Base-by-base conservation (phyloP, 2,113 vertebrate species). In the Semnornis frantzii region DNA sequence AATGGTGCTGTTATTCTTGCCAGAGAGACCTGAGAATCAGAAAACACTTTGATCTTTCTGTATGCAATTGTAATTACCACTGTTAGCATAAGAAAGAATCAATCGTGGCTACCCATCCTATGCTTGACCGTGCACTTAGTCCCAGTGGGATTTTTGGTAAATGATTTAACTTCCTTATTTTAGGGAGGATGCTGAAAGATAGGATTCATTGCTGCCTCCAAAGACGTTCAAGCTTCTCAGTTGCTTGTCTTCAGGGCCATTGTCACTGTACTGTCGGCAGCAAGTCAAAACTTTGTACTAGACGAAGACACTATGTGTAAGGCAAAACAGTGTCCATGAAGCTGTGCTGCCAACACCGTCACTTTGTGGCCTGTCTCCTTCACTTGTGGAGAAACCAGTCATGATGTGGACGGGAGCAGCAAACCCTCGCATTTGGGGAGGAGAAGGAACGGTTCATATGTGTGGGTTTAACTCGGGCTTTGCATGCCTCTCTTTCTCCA, bases 41-140 rank as follows among this genome's bases (percentile, higher is more conserved):
- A 58, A 86, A 87, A 69, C 70, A 65, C 88, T 94, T 81, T 88
- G 80, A 88, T 91, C 72, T 72, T 69, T 79, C 73, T 62, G 71
- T 33, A 21, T 66, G 85, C 55, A 55, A 18, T 55, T 74, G 44
- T 46, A 90, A 75, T 62, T 70, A 72, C 37, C 9, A 2, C 44
- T 28, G 62, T 37, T 81, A 15, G 6, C 24, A 1, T 16, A 65
- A 81, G 18, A 48, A 58, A 82, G 44, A 82, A 63, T 85, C 73
- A 80, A 64, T 85, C 34, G 75, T 75, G 59, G 33, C 73, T 30
- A 3, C 23, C 30, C 21, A 34, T 62, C 73, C 62, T 68, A 5
- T 20, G 73, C 50, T 42, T 42, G 77, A 44, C 71, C 50, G 10
- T 5, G 31, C 1, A 0, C 21, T 69, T 37, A 75, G 4, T 89